These are phyloP conservation scores for Stichodactyla mertensii DNA, from an alignment of 64 coral and sea anemone genomes.

Conservation along the genomic window DNA sequence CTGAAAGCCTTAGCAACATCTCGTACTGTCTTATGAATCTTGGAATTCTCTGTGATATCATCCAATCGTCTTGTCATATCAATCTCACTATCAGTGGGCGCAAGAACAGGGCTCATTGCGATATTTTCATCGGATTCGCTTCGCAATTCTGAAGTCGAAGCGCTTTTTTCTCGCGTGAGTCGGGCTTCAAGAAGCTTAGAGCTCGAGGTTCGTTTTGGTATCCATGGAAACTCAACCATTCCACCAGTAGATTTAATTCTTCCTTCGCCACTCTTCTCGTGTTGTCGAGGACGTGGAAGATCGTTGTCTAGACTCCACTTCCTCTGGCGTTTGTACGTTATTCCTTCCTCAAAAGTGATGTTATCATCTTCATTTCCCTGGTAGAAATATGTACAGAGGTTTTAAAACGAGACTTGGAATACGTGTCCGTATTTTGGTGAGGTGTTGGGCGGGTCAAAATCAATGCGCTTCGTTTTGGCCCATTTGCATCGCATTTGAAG, in stretches of 20 bases:
- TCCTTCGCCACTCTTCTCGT: background rate
- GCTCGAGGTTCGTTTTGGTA: slow-evolving; percentile 19
- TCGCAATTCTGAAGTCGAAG: slow-evolving; percentile 28
- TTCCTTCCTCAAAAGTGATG: background rate
- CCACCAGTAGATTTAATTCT: background rate
- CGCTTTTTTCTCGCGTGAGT: slow-evolving; percentile 18
- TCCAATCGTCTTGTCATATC: slow-evolving; percentile 18
- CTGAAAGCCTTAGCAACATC: slow-evolving; percentile 43
- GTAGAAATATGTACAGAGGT: background rate
- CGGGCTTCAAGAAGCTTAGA: slow-evolving; percentile 24
- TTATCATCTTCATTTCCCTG: background rate
- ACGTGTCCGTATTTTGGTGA: background rate
- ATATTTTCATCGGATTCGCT: slow-evolving; percentile 32
- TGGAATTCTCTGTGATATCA: slow-evolving; percentile 43
- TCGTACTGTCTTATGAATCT: slow-evolving; percentile 45
- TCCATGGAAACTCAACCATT: slow-evolving; percentile 1
- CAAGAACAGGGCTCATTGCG: background rate
- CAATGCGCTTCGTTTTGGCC: no score
- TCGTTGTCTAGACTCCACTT: background rate
- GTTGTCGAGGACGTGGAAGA: background rate
- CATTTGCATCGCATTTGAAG: no score
- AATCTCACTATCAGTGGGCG: background rate
- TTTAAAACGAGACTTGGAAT: background rate
- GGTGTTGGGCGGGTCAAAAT: no score
- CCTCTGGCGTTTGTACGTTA: background rate